phyloP scores from a whole-genome alignment of 2,113 vertebrate species.

The Epinephelus cyanopodus region DNA sequence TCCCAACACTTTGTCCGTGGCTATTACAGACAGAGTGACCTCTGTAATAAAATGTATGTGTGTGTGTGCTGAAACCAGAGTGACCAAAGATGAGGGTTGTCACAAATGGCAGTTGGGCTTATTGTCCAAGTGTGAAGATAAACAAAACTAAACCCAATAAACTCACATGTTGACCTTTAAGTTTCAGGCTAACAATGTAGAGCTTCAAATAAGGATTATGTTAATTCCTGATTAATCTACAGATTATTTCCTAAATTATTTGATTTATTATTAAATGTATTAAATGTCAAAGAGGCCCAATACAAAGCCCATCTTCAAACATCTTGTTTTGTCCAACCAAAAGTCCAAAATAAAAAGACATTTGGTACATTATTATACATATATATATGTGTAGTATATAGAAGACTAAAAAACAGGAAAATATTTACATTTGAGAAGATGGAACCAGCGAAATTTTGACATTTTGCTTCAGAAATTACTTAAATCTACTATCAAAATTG shows the following conservation, averaged over 20 bases:
- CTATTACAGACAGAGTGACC: constrained; percentile 50
- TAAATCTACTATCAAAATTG: neutral
- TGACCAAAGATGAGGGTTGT: constrained; percentile 26
- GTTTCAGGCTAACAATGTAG: neutral
- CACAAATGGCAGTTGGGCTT: constrained; percentile 12
- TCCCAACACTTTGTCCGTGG: constrained; percentile 53
- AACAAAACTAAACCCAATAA: neutral
- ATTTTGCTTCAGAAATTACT: neutral
- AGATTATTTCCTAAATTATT: neutral
- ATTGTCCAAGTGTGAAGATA: constrained; percentile 10
- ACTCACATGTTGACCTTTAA: neutral
- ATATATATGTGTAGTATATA: too few species aligned
- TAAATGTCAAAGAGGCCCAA: neutral
- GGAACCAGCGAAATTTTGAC: neutral
- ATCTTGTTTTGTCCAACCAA: neutral
- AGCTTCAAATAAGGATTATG: neutral
- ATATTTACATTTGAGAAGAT: neutral
- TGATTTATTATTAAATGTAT: neutral
- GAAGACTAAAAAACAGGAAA: too few species aligned
- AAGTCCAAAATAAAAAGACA: neutral
- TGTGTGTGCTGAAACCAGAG: constrained; percentile 20
- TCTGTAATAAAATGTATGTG: constrained; percentile 24
- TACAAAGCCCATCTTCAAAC: neutral
- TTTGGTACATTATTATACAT: neutral
- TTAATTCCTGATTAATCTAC: neutral